Conservation (phyloP, 2,888 invertebrate genomes). For the Hyalella azteca region DNA sequence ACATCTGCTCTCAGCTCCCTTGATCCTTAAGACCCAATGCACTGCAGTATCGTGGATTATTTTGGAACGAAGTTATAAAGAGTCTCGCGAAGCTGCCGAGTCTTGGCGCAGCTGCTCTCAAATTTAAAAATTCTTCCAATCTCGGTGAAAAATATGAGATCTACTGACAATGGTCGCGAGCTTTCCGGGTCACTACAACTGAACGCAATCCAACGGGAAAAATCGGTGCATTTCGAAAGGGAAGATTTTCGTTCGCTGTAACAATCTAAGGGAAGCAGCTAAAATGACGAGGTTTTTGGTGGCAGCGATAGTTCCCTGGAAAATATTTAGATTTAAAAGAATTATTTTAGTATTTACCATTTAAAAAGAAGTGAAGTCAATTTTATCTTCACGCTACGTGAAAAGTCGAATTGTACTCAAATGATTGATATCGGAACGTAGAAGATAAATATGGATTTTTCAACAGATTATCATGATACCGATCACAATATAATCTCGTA, state of each 20-base stretch:
- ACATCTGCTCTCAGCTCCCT: neutral
- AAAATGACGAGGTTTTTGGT: neutral
- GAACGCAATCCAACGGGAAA: conserved; percentile 13
- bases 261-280: neutral
- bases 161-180: conserved; percentile 16
- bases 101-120: conserved; percentile 11
- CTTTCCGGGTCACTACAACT: neutral
- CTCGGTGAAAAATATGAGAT: conserved; percentile 26
- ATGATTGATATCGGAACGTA: too few species aligned
- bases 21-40: conserved; percentile 21
- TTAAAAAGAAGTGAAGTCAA: too few species aligned
- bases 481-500: too few species aligned
- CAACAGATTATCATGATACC: too few species aligned
- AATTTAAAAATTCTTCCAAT: conserved; percentile 23
- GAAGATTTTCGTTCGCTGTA: too few species aligned
- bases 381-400: too few species aligned
- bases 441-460: too few species aligned
- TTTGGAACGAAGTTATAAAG: conserved; percentile 30
- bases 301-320: neutral
- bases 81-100: neutral
- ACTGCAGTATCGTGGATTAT: conserved; percentile 1
- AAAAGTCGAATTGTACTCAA: too few species aligned
- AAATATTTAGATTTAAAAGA: too few species aligned
- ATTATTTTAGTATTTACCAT: too few species aligned
- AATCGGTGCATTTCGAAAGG: too few species aligned